Percentiles rank a stretch among this genome's conserved stretches.
These are phyloP conservation scores for Drosophila dives DNA, from an alignment of 2,888 invertebrate genomes.

Conservation along the genomic window DNA sequence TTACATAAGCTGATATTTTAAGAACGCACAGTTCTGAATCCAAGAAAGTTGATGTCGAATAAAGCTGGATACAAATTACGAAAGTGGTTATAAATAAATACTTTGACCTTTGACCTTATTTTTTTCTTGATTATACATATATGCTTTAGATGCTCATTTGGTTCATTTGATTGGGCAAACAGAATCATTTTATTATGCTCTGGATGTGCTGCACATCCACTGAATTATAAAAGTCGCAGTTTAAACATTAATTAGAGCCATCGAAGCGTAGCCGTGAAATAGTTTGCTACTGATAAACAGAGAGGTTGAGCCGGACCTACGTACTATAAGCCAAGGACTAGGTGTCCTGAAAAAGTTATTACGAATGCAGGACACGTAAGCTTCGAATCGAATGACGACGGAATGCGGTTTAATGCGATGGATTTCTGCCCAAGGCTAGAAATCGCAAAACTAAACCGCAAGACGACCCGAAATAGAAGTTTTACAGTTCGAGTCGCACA, in stretches of 20 bases:
- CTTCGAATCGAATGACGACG: constrained; percentile 41
- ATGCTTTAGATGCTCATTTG: neutral
- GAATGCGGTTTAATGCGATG: constrained; percentile 50
- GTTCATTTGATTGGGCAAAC: neutral
- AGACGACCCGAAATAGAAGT: constrained; percentile 54
- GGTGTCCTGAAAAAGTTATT: constrained; percentile 61
- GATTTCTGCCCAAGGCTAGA: constrained; percentile 31
- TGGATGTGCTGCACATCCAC: constrained; percentile 25
- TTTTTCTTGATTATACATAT: neutral
- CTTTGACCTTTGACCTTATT: neutral
- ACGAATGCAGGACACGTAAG: constrained; percentile 71
- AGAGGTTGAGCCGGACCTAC: constrained; percentile 25
- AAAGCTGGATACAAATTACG: neutral
- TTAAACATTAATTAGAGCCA: constrained; percentile 82
- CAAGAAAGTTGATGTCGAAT: neutral
- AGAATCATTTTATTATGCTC: constrained; percentile 12
- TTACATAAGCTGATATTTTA: neutral
- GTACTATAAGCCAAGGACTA: constrained; percentile 26
- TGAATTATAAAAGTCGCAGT: constrained; percentile 71
- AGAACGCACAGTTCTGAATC: neutral
- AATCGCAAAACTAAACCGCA: constrained; percentile 60
- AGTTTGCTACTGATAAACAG: constrained; percentile 34
- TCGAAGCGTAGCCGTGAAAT: constrained; percentile 63
- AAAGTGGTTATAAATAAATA: neutral
- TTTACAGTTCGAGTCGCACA: constrained; percentile 51